Base-by-base conservation (phyloP, 2,888 invertebrate species). In the Tryphoninae sp. region DNA sequence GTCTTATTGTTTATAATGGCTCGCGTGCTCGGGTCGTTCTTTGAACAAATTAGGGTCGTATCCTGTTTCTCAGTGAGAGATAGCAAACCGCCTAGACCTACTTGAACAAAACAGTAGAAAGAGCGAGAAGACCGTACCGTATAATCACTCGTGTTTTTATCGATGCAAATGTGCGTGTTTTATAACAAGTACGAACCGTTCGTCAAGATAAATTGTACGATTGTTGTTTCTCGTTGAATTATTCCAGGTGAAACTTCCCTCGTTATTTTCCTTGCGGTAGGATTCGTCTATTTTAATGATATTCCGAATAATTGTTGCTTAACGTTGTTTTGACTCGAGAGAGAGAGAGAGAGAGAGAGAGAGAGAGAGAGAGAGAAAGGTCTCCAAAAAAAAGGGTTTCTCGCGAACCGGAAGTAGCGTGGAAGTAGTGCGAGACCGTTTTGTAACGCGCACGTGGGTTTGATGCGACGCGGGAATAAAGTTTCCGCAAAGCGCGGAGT, bases 381-480 rank as follows among this genome's bases (percentile, higher is more conserved):
- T 45, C 23, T 8, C 13, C n/a, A 22, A 42, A 55, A 40, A 51
- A 33, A 51, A 53, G 55, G 68, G 40, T 22, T 53, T 19, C 55
- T 4, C n/a, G 61, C 11, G 51, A 58, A 69, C 64, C 61, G 77
- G 77, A 80, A 80, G 71, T 76, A 13, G 13, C 4, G 64, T 62
- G 72, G 73, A 81, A 78, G 59, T 78, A 78, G 74, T 13, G 78
- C 78, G 81, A 55, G 45, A 78, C 74, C 65, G 71, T 74, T 78
- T 71, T 72, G 69, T 78, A 58, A 16, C 53, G 26, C 19, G n/a
- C 33, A 9, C 58, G 42, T 42, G 23, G 55, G 75, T 69, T 23
- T n/a, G 55, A n/a, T 40, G 53, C 55, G 69, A 51, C 22, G 55
- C 16, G 13, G 19, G 16, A 33, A 49, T 11, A 16, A 23, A 16